phyloP scores from a whole-genome alignment of 1,140 invertebrate genomes.

The Apis cerana region DNA sequence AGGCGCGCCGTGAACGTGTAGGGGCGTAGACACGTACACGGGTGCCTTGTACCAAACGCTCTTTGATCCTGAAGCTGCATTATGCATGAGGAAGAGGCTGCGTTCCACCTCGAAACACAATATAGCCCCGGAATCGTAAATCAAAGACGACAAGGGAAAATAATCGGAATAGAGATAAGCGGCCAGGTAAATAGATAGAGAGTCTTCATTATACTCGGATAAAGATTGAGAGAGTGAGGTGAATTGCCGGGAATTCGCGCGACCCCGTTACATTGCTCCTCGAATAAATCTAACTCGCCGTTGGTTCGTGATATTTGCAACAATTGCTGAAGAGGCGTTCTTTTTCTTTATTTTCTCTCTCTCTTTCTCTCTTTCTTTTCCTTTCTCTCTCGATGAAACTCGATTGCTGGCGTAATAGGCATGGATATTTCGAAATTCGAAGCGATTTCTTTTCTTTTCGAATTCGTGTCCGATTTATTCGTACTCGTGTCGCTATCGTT shows the following conservation, averaged over 20 bases:
- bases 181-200: constrained; percentile 40
- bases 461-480: neutral
- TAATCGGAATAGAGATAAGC: constrained; percentile 51
- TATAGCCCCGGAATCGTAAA: constrained; percentile 42
- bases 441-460: neutral
- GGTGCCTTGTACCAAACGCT: constrained; percentile 47
- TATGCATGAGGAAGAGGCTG: constrained; percentile 57
- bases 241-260: no score
- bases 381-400: neutral
- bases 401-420: neutral
- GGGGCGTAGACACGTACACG: constrained; percentile 34
- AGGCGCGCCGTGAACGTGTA: constrained; percentile 8
- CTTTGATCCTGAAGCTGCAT: constrained; percentile 60
- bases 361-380: neutral
- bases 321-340: neutral
- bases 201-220: constrained; percentile 26
- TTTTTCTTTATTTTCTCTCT: neutral
- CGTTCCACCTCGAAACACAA: constrained; percentile 32
- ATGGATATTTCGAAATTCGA: neutral
- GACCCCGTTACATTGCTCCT: neutral
- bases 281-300: neutral
- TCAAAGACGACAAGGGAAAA: constrained; percentile 57
- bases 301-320: neutral
- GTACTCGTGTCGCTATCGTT: neutral
- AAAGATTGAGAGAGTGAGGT: constrained; percentile 1